phyloP scores from a whole-genome alignment of 2,797 vertebrate genomes.

The Sitta carolinensis region DNA sequence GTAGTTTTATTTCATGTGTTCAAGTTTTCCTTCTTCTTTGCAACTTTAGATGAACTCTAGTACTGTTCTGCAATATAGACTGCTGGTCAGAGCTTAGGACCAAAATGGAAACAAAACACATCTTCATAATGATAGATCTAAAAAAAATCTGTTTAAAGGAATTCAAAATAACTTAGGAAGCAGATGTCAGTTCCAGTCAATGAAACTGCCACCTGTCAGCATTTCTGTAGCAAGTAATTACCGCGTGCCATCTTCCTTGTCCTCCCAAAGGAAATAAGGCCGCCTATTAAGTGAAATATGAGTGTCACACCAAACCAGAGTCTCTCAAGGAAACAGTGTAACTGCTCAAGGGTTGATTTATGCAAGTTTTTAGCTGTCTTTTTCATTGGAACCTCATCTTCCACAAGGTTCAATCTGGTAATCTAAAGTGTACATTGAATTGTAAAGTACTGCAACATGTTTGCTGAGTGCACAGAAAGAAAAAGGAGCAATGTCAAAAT shows the following conservation, averaged over 20 bases:
- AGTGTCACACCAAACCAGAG: neutral
- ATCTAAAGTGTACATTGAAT: neutral
- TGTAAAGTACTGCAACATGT: neutral
- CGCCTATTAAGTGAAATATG: constrained; percentile 3
- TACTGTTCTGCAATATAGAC: neutral
- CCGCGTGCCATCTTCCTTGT: constrained; percentile 16
- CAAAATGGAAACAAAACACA: neutral
- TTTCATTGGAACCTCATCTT: neutral
- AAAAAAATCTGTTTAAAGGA: neutral
- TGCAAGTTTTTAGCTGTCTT: neutral
- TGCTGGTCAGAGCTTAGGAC: constrained; percentile 3
- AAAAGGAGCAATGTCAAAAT: neutral
- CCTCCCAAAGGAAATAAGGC: constrained; percentile 17
- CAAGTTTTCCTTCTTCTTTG: neutral
- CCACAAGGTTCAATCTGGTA: neutral
- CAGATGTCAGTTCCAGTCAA: constrained; percentile 39
- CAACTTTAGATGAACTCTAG: neutral
- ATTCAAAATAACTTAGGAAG: constrained; percentile 31
- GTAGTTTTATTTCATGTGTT: neutral
- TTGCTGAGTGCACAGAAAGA: neutral
- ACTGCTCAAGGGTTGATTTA: neutral
- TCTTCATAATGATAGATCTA: neutral
- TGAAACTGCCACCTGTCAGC: constrained; percentile 49
- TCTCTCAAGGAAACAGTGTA: neutral
- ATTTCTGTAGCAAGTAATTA: constrained; percentile 47